Evolutionary conservation across 2,888 invertebrate genomes (phyloP), one percentile per base, ranked within the genome.

Genomic region (Drosophila pseudotalamancana): DNA sequence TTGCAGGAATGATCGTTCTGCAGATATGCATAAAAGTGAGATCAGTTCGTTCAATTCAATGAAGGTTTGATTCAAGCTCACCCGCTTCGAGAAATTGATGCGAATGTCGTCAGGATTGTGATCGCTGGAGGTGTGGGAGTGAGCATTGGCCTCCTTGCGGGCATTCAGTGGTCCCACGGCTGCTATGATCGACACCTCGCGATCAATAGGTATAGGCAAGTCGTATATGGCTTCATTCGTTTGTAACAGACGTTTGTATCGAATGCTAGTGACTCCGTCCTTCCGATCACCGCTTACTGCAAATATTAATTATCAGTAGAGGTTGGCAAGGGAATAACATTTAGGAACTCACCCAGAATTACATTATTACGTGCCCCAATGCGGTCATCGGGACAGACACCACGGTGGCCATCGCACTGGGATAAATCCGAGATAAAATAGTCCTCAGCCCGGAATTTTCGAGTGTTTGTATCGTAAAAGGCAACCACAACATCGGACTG

Each of bases 401-500:
- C 97, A 29, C 93, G 93, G 77, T 94, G 94, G 0, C 96, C 96
- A 88, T 97, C 96, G 84, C 97, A 97, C 90, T 97, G 95, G 0
- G 96, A 94, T 51, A 95, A 92, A 72, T 96, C 95, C 0, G 96
- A 95, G 91, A 98, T 95, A 87, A 95, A 95, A 91, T 97, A 98
- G 91, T 98, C 98, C 9, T 95, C 94, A 1, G 96, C 97, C 49
- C 94, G 93, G 56, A 96, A 97, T 21, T 92, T 92, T 5, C 91
- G 88, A 2, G 90, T 85, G 3, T 90, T 91, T 6, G 92, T 92
- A 82, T 95, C 94, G 89, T 94, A 95, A 85, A 95, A 97, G 2
- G 96, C 96, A 1, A 98, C 96, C 0, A 95, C 95, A 4, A 97
- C 95, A 85, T 98, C 97, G 0, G 95, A 95, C 8, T 96, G 97